These are phyloP conservation scores for Teinopalpus imperialis DNA, from an alignment of 2,888 invertebrate species.

Conservation along the genomic window DNA sequence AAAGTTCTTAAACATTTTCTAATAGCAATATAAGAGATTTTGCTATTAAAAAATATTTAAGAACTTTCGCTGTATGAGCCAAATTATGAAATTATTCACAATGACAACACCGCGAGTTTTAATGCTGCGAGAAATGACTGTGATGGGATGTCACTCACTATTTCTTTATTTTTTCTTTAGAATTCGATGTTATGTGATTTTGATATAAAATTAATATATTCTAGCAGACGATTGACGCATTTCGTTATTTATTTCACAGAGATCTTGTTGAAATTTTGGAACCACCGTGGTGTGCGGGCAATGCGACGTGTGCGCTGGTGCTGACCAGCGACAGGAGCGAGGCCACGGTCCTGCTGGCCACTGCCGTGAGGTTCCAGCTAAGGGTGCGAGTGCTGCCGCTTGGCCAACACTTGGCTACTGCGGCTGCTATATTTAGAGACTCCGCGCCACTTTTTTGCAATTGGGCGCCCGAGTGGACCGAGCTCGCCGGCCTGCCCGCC, in stretches of 20 bases:
- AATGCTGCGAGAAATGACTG: too few relatives aligned
- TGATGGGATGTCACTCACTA: too few relatives aligned
- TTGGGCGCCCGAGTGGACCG: constrained; percentile 39
- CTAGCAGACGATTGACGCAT: too few relatives aligned
- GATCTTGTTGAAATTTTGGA: constrained; percentile 58
- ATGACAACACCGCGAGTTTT: too few relatives aligned
- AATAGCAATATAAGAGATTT: too few relatives aligned
- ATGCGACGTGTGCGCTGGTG: constrained; percentile 44
- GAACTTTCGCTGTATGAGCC: too few relatives aligned
- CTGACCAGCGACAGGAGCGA: constrained; percentile 47
- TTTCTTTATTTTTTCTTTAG: too few relatives aligned
- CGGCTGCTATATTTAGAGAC: constrained; percentile 21
- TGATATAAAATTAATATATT: too few relatives aligned
- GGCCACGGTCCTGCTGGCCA: constrained; percentile 39
- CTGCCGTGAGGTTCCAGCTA: constrained; percentile 38
- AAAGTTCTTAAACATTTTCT: too few relatives aligned
- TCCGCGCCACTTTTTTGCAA: constrained; percentile 42
- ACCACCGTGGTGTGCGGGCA: constrained; percentile 76
- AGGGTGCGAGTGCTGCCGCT: constrained; percentile 38
- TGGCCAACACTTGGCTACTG: constrained; percentile 30
- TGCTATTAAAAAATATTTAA: too few relatives aligned
- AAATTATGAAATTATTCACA: too few relatives aligned
- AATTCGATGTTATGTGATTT: too few relatives aligned
- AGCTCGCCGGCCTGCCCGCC: constrained; percentile 27
- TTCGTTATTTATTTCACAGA: constrained; percentile 9